Evolutionary conservation across 2,113 vertebrate genomes (phyloP).

Genomic region (Ahaetulla prasina): DNA sequence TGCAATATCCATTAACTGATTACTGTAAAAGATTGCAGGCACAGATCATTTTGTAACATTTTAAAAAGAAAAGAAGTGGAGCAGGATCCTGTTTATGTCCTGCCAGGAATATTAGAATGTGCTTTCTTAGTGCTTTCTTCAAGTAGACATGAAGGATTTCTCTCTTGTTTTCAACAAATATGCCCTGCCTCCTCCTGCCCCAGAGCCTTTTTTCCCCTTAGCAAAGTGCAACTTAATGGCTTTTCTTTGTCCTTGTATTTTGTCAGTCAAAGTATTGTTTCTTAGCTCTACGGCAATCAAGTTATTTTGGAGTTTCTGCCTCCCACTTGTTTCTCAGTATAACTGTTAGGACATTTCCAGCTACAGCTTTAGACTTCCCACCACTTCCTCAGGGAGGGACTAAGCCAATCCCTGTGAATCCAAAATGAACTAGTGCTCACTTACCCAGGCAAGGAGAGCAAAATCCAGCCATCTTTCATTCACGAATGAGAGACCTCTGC

Average conservation of each 20-base stretch:
- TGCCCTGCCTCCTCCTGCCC: too few relatives aligned
- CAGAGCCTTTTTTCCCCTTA: neutral
- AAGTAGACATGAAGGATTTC: neutral
- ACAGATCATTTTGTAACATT: neutral
- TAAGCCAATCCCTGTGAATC: neutral
- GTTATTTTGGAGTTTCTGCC: neutral
- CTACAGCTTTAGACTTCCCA: neutral
- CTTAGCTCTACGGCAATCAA: neutral
- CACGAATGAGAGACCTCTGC: neutral
- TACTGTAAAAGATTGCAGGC: too few relatives aligned
- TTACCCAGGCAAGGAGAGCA: neutral
- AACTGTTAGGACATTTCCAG: neutral
- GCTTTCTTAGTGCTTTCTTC: neutral
- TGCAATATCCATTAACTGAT: conserved; percentile 14
- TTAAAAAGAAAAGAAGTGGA: neutral
- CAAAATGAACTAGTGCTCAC: neutral
- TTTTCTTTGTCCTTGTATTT: neutral
- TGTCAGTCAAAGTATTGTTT: neutral
- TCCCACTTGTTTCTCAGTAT: neutral
- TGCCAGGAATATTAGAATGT: neutral
- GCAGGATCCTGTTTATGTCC: neutral
- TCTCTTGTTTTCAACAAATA: neutral
- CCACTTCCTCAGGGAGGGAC: neutral
- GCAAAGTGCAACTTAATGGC: neutral
- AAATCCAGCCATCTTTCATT: neutral